Conservation (phyloP, 2,113 vertebrate genomes). For the Morone saxatilis region DNA sequence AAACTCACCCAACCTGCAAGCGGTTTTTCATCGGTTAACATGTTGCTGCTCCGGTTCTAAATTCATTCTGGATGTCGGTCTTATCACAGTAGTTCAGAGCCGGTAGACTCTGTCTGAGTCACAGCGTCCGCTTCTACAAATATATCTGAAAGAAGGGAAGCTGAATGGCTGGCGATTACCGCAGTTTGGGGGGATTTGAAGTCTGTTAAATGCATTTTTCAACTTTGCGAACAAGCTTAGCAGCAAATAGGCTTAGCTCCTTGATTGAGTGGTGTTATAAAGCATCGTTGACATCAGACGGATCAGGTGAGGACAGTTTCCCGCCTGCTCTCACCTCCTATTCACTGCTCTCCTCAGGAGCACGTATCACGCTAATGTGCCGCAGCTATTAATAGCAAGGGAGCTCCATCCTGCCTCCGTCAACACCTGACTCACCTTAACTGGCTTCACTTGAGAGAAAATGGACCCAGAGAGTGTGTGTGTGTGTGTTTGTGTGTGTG, state of each 20-base stretch:
- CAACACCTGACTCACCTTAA: constrained; percentile 56
- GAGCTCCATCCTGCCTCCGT: constrained; percentile 31
- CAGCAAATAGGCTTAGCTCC: constrained; percentile 26
- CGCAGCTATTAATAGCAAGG: constrained; percentile 67
- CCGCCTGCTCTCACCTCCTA: constrained; percentile 19
- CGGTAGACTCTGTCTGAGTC: background rate
- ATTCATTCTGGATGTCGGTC: constrained; percentile 13
- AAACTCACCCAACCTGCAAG: background rate
- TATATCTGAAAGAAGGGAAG: background rate
- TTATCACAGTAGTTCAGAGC: constrained; percentile 40
- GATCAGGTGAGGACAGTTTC: constrained; percentile 31
- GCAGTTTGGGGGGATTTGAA: constrained; percentile 27
- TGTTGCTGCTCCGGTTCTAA: constrained; percentile 24
- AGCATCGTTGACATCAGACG: background rate
- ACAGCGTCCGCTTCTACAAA: background rate
- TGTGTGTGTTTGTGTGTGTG: constrained; percentile 7
- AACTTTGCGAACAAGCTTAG: constrained; percentile 29
- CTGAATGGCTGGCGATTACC: background rate
- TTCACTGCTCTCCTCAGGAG: constrained; percentile 19
- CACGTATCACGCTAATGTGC: constrained; percentile 46
- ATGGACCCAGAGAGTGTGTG: background rate
- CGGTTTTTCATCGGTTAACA: background rate
- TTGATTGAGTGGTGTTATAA: constrained; percentile 27
- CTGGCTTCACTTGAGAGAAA: constrained; percentile 47
- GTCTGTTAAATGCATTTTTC: constrained; percentile 38